Evolutionary conservation across 2,797 vertebrate species (phyloP), one percentile per base, ranked within the genome.

Genomic region (Mallotus villosus): DNA sequence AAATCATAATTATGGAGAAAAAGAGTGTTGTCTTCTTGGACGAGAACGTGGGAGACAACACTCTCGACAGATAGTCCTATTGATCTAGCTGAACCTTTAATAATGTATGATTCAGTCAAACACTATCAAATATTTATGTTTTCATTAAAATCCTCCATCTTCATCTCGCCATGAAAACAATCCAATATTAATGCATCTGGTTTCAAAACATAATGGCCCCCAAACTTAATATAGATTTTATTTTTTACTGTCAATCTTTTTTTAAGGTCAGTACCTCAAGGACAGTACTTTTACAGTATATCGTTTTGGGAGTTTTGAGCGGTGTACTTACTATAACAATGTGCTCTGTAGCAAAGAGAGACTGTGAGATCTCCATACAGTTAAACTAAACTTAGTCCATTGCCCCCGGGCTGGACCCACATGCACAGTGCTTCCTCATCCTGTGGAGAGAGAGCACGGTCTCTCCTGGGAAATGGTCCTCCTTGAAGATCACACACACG

Each of bases 91-190:
- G 21, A 12, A 65, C 12, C n/a, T 4, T 65, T 5, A 37, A 65
- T 63, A 63, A 63, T 63, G 8, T 37, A 65, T 49, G 37, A 49
- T 25, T 2, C n/a, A 24, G 63, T 66, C 64, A 24, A 27, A 66
- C 64, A 22, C 22, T 2, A 66, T 66, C 11, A 49, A 66, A 66
- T 66, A 66, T 49, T 66, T 22, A 66, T 66, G 24, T 46, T 51
- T 66, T 66, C 64, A 66, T 25, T 66, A 49, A 14, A 5, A 66
- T 16, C 22, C 14, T 27, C 51, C 17, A 55, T 17, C 19, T 66
- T 49, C 7, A 14, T 66, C 41, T 24, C 64, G 24, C 64, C 21
- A 17, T 66, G 41, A 66, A 66, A 49, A 66, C 41, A 49, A n/a
- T 66, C 24, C 22, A 51, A 66, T 66, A 66, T 49, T 21, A 66